These are phyloP conservation scores for Capra hircus DNA, from an alignment of 2,113 vertebrate species.

Conservation along the genomic window DNA sequence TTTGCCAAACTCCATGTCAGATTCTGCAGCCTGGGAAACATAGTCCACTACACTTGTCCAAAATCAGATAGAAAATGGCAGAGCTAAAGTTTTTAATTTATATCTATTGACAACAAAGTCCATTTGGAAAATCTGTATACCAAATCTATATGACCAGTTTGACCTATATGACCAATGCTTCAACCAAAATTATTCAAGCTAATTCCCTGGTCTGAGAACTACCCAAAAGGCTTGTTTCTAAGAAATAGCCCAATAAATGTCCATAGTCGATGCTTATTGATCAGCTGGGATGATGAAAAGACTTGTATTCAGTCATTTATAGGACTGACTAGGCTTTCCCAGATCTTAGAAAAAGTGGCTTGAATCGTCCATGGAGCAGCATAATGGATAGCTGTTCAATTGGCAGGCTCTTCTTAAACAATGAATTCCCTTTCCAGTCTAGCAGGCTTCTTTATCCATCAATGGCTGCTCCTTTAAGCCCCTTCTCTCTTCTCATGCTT, in stretches of 20 bases:
- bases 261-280: neutral
- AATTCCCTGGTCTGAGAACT: neutral
- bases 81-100: neutral
- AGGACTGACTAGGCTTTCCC: neutral
- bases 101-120: neutral
- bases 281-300: neutral
- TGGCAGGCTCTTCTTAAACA: neutral
- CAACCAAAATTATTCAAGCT: neutral
- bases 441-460: neutral
- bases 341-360: neutral
- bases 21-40: neutral
- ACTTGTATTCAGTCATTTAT: neutral
- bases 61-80: neutral
- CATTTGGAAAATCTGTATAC: neutral
- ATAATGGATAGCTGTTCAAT: neutral
- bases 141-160: neutral
- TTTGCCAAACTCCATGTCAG: neutral
- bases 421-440: neutral
- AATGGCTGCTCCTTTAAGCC: neutral
- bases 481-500: neutral
- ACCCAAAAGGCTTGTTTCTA: neutral
- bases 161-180: neutral
- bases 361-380: neutral
- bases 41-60: neutral
- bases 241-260: neutral